These are phyloP conservation scores for Malurus melanocephalus DNA, from an alignment of 2,113 vertebrate species.

Conservation along the genomic window DNA sequence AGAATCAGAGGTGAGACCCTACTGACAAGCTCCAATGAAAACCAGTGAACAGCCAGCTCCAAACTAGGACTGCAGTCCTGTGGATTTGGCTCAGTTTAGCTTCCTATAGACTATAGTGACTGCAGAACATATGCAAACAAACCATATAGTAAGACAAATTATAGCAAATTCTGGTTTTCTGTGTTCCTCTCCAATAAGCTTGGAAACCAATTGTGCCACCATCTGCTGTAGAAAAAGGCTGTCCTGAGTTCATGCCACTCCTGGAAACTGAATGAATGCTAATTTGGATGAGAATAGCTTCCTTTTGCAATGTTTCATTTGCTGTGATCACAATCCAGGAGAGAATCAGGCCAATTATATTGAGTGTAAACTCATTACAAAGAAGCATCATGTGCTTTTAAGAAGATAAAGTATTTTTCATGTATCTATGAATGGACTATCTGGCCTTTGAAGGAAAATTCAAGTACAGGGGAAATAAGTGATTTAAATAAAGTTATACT, in stretches of 20 bases:
- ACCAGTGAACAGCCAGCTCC: background rate
- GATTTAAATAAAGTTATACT: background rate
- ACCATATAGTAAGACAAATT: background rate
- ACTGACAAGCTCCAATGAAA: accelerated
- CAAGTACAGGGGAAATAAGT: background rate
- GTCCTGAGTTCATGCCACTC: background rate
- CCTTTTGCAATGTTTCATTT: constrained; percentile 17
- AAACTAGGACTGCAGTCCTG: background rate
- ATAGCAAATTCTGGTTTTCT: background rate
- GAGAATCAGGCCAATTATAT: background rate
- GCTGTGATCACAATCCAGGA: background rate
- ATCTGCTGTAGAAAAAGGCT: constrained; percentile 7
- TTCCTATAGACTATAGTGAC: background rate
- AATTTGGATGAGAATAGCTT: background rate
- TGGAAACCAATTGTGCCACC: background rate
- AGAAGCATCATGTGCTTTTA: background rate
- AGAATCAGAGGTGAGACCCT: background rate
- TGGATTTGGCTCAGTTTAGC: background rate
- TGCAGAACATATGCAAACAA: background rate
- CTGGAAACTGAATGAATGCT: constrained; percentile 8
- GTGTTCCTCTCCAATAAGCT: background rate
- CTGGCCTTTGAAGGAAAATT: background rate
- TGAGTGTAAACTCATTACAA: background rate
- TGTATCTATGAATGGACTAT: constrained; percentile 1
- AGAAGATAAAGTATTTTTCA: background rate